A percentile compares a stretch with the other conserved stretches of the same genome.
Conservation (phyloP, 2,797 vertebrate genomes). For the Bovichtus variegatus region DNA sequence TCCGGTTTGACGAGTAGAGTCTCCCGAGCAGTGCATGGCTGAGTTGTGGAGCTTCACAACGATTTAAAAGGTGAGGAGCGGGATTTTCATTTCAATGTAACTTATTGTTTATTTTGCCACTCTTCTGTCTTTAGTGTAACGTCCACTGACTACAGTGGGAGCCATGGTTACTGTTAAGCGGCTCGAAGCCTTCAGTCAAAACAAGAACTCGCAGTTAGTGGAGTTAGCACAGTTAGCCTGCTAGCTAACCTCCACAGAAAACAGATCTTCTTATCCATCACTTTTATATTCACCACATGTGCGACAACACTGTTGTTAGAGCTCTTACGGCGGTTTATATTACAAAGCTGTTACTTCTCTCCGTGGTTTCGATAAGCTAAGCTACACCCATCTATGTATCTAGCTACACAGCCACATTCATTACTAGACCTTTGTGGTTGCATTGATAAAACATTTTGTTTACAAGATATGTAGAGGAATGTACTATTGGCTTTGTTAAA, state of each 20-base stretch:
- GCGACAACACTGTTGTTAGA: not conserved
- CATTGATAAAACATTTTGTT: not conserved
- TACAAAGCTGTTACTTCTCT: fast-evolving
- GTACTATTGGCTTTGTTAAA: not conserved
- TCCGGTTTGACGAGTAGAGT: conserved; percentile 49
- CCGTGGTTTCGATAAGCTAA: not conserved
- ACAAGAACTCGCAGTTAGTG: not conserved
- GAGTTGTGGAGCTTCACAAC: conserved; percentile 33
- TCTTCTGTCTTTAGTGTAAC: fast-evolving
- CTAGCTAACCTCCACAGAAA: conserved; percentile 36
- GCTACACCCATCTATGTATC: not conserved
- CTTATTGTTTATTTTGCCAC: not conserved
- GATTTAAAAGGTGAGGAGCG: conserved; percentile 68
- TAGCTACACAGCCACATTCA: not conserved
- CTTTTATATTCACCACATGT: too few species aligned
- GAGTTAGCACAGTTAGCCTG: conserved; percentile 67
- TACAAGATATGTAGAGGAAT: not conserved
- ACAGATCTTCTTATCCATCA: not conserved
- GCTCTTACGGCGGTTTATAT: too few species aligned
- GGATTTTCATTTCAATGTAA: conserved; percentile 27
- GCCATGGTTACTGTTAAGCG: not conserved
- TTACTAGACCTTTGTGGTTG: not conserved
- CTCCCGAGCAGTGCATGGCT: conserved; percentile 62
- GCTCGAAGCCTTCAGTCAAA: not conserved
- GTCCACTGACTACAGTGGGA: not conserved